Evolutionary conservation across 2,113 vertebrate genomes (phyloP).

Genomic region (Heterochromis multidens): DNA sequence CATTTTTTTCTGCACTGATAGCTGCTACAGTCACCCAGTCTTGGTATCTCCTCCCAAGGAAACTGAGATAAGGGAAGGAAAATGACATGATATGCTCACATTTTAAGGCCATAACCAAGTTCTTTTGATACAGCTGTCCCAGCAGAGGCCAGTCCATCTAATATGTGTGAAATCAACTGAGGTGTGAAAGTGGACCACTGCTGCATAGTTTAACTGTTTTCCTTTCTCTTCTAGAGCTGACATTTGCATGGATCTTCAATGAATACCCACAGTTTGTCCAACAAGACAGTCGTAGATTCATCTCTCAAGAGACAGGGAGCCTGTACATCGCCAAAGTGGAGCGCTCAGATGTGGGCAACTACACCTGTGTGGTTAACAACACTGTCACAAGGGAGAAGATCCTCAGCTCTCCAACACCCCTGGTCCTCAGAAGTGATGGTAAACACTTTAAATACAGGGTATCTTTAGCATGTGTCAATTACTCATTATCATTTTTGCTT

Average conservation of each 20-base stretch:
- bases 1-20: slow-evolving; percentile 50
- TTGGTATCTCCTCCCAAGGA: slow-evolving; percentile 22
- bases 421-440: slow-evolving; percentile 91
- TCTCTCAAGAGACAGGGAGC: slow-evolving; percentile 93
- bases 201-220: not conserved
- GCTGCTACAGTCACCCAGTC: slow-evolving; percentile 30
- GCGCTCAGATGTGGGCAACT: slow-evolving; percentile 89
- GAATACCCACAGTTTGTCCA: slow-evolving; percentile 88
- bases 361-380: slow-evolving; percentile 90
- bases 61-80: slow-evolving; percentile 4
- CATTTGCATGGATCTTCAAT: slow-evolving; percentile 94
- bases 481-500: not conserved
- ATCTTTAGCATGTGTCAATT: not conserved
- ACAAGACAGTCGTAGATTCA: slow-evolving; percentile 88
- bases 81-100: slow-evolving; percentile 5
- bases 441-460: slow-evolving; percentile 9
- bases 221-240: slow-evolving; percentile 74
- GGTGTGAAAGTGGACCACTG: not conserved
- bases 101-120: not conserved
- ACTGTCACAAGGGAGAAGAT: slow-evolving; percentile 74
- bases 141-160: not conserved
- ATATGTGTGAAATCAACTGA: not conserved
- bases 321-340: slow-evolving; percentile 95
- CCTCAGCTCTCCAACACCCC: slow-evolving; percentile 87
- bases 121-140: not conserved